Base-by-base conservation (phyloP, 2,113 vertebrate genomes). In the Stictonetta naevosa region DNA sequence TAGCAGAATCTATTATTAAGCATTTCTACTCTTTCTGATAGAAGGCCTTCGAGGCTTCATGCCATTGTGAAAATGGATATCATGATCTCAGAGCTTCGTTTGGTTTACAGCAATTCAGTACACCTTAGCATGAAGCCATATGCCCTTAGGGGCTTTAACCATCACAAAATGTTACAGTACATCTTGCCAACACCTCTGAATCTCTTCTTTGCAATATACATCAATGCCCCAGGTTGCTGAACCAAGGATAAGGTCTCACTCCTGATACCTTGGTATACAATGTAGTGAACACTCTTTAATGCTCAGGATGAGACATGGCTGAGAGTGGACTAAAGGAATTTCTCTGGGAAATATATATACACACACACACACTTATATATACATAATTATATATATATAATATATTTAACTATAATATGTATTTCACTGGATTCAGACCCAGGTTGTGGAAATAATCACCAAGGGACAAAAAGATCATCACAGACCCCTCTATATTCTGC, bases 1-100 rank as follows among this genome's bases (percentile, higher is more conserved):
- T 68, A 95, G 38, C 42, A 79, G 13, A 21, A 93, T 95, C 42
- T 89, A 91, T 92, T 92, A 91, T 91, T 93, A 72, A 84, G 86
- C 34, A 73, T 75, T 81, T 75, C 42, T 78, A 31, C 20, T 83
- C 22, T 55, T 88, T 92, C 66, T 76, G 50, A 53, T 46, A 82
- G 64, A 88, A 86, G 38, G 60, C 25, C 34, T 92, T 59, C 67
- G 42, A 92, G 46, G 42, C 4, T 83, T 73, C 68, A 72, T 44
- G 55, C 33, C 38, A 20, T 17, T 75, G 64, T 11, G 44, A 46
- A 67, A 90, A 62, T 62, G 20, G 26, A 50, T 55, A 75, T 38
- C 59, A 46, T 20, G 33, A 63, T 80, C 55, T 81, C 29, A 64
- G 68, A 42, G 29, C 59, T 69, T 80, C 2, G 0, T 77, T 33